Conservation (phyloP, 2,888 invertebrate genomes). For the Camptogramma bilineatum region DNA sequence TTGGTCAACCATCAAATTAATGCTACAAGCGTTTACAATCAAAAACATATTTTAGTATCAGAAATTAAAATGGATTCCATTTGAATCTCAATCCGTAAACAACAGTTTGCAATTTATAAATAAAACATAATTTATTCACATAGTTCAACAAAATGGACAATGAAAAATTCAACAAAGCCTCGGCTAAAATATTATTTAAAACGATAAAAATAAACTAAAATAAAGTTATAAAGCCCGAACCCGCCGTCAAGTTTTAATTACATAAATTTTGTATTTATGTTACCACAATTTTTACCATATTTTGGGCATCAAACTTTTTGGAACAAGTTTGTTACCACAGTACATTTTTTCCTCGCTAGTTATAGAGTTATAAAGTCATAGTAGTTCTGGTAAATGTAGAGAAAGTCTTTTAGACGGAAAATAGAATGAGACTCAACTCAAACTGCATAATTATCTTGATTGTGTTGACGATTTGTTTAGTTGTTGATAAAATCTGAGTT, state of each 20-base stretch:
- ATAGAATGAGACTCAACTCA: too few relatives aligned
- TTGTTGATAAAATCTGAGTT: too few relatives aligned
- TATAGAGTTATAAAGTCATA: too few relatives aligned
- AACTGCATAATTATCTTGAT: too few relatives aligned
- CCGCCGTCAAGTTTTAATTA: conserved; percentile 5
- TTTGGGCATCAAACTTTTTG: conserved; percentile 7
- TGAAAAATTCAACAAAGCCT: not conserved
- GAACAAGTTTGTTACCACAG: not conserved
- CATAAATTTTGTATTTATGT: conserved; percentile 6
- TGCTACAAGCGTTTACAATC: too few relatives aligned
- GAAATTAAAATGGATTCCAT: not conserved
- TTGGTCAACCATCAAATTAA: too few relatives aligned
- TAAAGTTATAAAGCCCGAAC: conserved; percentile 13
- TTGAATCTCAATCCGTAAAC: not conserved
- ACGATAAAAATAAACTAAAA: conserved; percentile 17
- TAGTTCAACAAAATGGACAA: not conserved
- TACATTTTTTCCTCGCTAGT: not conserved
- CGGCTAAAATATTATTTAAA: conserved; percentile 8
- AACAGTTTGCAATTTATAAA: not conserved
- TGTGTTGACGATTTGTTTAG: too few relatives aligned
- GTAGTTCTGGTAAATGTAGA: too few relatives aligned
- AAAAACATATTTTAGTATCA: too few relatives aligned
- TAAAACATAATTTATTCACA: not conserved
- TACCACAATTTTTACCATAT: conserved; percentile 14
- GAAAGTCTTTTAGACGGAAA: too few relatives aligned